Evolutionary conservation across 2,797 vertebrate genomes (phyloP), one percentile per base, ranked within the genome.

Genomic region (Anniella stebbinsi): DNA sequence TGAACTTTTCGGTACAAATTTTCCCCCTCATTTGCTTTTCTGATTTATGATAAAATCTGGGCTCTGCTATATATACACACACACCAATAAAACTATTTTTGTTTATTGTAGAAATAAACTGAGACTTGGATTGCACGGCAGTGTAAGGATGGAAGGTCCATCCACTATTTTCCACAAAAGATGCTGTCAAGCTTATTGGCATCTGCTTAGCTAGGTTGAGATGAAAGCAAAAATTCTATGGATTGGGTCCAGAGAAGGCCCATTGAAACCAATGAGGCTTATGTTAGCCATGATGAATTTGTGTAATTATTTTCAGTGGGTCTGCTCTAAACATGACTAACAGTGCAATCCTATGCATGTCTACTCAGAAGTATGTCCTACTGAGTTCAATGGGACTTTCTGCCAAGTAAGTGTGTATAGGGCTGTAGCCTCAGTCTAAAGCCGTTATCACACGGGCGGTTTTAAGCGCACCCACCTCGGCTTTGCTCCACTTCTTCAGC

Each of bases 1-100:
- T 45, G 89, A 90, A 89, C 36, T 63, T 91, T 82, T 88, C 30
- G 57, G 81, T 88, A 80, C 0, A 28, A 25, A 8, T 69, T 6
- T 87, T 60, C 69, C 15, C 7, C 87, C 86, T 73, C 2, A 36
- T 1, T 41, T 70, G 3, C 21, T 7, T 82, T 75, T 85, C 1
- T 2, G 15, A 4, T 67, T 89, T 92, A 3, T 87, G 51, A 67
- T 51, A n/a, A 36, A n/a, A 48, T 66, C 57, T n/a, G 7, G 10
- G 57, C 21, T 77, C 30, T n/a, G 18, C 7, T 48, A 30, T 33
- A 70, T 70, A 48, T 84, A 48, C 48, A 84, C 38, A 63, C 3
- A 8, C 30, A 0, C 30, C 11, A n/a, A 36, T 70, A 84, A 21
- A 48, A 48, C 25, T 48, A 84, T 38, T 54, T 86, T 60, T 41